phyloP scores from a whole-genome alignment of 2,113 vertebrate genomes.

The Mystacornis crossleyi region DNA sequence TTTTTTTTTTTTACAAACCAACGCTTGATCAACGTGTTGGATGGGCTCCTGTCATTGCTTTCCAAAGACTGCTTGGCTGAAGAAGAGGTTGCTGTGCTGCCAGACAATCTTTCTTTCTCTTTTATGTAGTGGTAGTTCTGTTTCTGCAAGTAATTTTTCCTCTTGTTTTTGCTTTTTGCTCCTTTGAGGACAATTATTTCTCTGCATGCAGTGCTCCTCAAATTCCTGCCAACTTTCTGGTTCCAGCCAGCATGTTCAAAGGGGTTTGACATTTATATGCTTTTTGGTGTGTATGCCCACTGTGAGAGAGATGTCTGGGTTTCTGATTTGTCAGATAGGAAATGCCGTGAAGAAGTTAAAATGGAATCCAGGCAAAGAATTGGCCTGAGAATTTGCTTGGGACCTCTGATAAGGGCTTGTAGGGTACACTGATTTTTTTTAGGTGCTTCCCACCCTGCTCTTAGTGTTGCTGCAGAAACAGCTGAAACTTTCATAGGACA shows the following conservation, averaged over 20 bases:
- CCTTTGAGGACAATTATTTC: neutral
- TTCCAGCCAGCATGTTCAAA: neutral
- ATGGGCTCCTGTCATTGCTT: neutral
- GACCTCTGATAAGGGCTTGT: neutral
- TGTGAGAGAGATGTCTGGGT: neutral
- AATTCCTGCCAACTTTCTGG: neutral
- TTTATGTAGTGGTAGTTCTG: neutral
- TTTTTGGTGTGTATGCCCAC: neutral
- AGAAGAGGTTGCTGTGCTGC: neutral
- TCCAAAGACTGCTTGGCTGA: neutral
- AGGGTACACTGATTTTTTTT: neutral
- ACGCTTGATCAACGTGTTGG: rapidly evolving
- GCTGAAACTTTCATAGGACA: rapidly evolving
- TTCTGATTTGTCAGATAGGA: neutral
- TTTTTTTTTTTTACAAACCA: neutral
- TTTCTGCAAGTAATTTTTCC: neutral
- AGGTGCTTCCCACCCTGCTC: neutral
- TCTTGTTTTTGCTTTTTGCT: neutral
- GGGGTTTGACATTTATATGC: neutral
- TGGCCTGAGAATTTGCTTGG: neutral
- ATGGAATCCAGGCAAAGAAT: neutral
- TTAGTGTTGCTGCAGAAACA: neutral
- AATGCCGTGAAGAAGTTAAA: neutral
- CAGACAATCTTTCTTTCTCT: neutral
- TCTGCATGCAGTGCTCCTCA: neutral